These are phyloP conservation scores for Poeciliopsis presidionis DNA, from an alignment of 2,797 vertebrate species.

Conservation along the genomic window DNA sequence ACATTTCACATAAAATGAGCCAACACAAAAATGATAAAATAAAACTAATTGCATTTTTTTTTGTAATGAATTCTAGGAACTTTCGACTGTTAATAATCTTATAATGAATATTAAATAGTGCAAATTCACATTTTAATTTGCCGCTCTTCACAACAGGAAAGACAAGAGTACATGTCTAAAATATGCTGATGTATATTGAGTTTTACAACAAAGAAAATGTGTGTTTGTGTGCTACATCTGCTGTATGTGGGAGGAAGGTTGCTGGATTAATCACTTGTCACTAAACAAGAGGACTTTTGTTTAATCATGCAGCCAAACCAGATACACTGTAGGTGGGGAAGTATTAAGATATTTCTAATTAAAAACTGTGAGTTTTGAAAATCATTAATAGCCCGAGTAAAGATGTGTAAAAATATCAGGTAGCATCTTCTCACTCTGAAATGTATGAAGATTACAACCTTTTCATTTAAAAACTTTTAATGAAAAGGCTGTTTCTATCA, in stretches of 20 bases:
- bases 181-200: background rate
- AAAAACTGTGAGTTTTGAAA: background rate
- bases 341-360: conserved; percentile 71
- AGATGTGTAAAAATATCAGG: background rate
- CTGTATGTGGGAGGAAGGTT: conserved; percentile 90
- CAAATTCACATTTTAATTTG: background rate
- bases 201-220: background rate
- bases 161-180: background rate
- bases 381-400: background rate
- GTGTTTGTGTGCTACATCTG: conserved; percentile 11
- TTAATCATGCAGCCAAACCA: conserved; percentile 84
- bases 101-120: background rate
- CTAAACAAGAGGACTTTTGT: conserved; percentile 87
- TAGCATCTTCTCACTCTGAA: background rate
- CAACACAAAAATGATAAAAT: background rate
- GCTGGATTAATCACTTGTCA: conserved; percentile 85
- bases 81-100: background rate
- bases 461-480: background rate
- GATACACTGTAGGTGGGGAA: conserved; percentile 87
- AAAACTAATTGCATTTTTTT: background rate
- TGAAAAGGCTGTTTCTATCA: background rate
- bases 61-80: no score
- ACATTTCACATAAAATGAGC: no score
- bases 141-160: background rate
- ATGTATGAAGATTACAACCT: background rate